Conservation (phyloP, 2,113 vertebrate genomes). For the Channa argus region DNA sequence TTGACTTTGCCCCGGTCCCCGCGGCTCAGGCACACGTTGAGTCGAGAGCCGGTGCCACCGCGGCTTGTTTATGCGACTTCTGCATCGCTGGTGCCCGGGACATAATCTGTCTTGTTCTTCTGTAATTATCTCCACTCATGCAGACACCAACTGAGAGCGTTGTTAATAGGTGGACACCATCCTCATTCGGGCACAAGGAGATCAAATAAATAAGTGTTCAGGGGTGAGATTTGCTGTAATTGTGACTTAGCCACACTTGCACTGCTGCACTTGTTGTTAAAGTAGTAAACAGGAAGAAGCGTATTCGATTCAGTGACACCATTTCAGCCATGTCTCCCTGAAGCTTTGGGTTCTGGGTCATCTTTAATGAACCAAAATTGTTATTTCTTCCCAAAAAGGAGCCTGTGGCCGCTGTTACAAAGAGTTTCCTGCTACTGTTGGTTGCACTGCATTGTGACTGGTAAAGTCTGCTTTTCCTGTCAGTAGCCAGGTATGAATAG, state of each 20-base stretch:
- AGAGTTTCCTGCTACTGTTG: slow-evolving; percentile 63
- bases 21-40: slow-evolving; percentile 52
- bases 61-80: slow-evolving; percentile 54
- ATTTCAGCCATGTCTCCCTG: slow-evolving; percentile 40
- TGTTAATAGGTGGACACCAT: slow-evolving; percentile 64
- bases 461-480: slow-evolving; percentile 63
- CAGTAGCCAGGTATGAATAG: slow-evolving; percentile 61
- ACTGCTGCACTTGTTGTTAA: slow-evolving; percentile 8
- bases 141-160: slow-evolving; percentile 32
- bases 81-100: slow-evolving; percentile 35
- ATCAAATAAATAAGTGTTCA: slow-evolving; percentile 14
- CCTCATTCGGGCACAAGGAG: not conserved
- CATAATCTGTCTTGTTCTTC: slow-evolving; percentile 57
- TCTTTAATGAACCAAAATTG: slow-evolving; percentile 56
- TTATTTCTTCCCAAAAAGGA: slow-evolving; percentile 15
- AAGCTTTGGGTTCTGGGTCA: slow-evolving; percentile 54
- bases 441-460: slow-evolving; percentile 42
- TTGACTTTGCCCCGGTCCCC: slow-evolving; percentile 77
- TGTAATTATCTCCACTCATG: slow-evolving; percentile 63
- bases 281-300: slow-evolving; percentile 30
- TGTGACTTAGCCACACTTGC: slow-evolving; percentile 19
- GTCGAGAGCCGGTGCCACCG: slow-evolving; percentile 47
- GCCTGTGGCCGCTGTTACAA: slow-evolving; percentile 34
- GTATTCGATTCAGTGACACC: slow-evolving; percentile 53
- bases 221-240: slow-evolving; percentile 34